Evolutionary conservation across 2,888 invertebrate species (phyloP), one percentile per base, ranked within the genome.

Genomic region (Amphimallon solstitiale): DNA sequence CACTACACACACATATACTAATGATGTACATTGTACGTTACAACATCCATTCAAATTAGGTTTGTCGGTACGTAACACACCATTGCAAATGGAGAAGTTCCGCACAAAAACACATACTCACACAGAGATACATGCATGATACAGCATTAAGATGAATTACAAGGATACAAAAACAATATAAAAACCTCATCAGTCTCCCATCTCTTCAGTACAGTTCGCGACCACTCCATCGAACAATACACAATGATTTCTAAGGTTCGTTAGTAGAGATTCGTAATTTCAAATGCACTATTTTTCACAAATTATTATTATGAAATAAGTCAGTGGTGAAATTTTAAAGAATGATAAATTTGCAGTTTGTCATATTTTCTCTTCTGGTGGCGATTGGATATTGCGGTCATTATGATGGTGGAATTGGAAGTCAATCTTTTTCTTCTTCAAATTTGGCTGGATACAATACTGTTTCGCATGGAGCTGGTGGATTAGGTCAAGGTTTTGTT

Each of bases 381-480:
- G 56, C 29, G 5, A 15, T 15, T 9, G 56, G 23, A 9, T n/a
- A 34, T 59, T 59, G 56, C n/a, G 56, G 23, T 2, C 56, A 59
- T 43, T 43, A 43, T 9, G n/a, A 23, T 12, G 17, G 15, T 15
- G 56, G 56, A 29, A 10, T 43, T 15, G 35, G 34, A 15, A 29
- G 56, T 34, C 56, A 59, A 23, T 59, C 56, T 10, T 59, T 43
- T 17, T 43, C 56, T 9, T 7, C 43, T 0, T 59, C 56, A 5
- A 59, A 59, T 59, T 15, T 59, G 15, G 56, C 43, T 14, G 56
- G 43, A 43, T 59, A 59, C 6, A 59, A 59, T 15, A 59, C 29
- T 14, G 43, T 59, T 7, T 23, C 43, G 9, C 56, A 59, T 59
- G 56, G 29, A 21, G 12, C 15, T 6, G 14, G 15, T 17, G 56